Base-by-base conservation (phyloP, 2,797 vertebrate species). In the Kryptopterus vitreolus region DNA sequence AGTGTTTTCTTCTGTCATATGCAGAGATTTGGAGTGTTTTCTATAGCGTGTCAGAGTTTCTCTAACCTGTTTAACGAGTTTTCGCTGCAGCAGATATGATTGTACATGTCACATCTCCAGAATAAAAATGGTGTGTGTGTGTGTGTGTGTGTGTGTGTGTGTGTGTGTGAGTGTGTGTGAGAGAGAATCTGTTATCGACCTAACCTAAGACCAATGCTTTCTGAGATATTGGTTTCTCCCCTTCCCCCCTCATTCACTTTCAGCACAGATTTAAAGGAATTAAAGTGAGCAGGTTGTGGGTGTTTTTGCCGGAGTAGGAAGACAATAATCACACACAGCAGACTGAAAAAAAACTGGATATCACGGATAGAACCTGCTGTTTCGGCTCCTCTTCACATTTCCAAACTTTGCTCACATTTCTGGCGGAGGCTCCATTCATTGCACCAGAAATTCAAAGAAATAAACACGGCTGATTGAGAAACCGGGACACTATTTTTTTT, bases 21-120 rank as follows among this genome's bases (percentile, higher is more conserved):
- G 59, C 20, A 1, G 0, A 3, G 4, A 16, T 2, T 3, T 33
- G 29, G 13, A 20, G 31, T 33, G 16, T 20, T 61, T 61, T 31
- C 0, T 65, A 20, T n/a, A 13, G 29, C n/a, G 15, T 18, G 61
- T 66, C 71, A 16, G 26, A 15, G n/a, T 24, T 72, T 72, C 20
- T 48, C 12, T 58, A 66, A 80, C 78, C 59, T 46, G 78, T 43
- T 62, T 11, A 22, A 33, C 78, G 16, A 26, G 70, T 74, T 80
- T n/a, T 46, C 10, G 1, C 15, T 11, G 10, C 18, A 57, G 13
- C 18, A 24, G 20, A 16, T 38, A 58, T n/a, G 24, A 59, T 13
- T 1, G 18, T 48, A 79, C 46, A 63, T 24, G 69, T 72, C 5
- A 1, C 29, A 8, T 53, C 16, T 55, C 29, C 29, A 3, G 26